These are phyloP conservation scores for Himalopsyche tibetana DNA, from an alignment of 2,888 invertebrate species.

Conservation along the genomic window DNA sequence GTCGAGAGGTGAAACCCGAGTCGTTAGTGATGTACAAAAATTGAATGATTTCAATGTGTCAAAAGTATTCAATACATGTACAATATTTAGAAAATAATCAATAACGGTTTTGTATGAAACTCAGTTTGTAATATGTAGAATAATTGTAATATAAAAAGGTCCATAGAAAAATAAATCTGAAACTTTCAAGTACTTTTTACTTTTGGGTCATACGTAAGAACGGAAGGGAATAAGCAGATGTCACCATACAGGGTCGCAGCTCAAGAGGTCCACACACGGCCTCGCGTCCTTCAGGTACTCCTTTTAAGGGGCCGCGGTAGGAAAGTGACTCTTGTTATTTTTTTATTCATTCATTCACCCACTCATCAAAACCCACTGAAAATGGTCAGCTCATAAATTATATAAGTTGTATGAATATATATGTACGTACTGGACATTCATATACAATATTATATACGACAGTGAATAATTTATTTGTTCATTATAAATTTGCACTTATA, in stretches of 20 bases:
- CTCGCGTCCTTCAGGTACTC: conserved; percentile 31
- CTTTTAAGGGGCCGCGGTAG: conserved; percentile 22
- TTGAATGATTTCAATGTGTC: no score
- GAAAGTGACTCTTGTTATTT: background rate
- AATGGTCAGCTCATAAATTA: conserved; percentile 4
- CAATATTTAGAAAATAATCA: no score
- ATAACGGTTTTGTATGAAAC: no score
- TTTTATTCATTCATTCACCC: conserved; percentile 1
- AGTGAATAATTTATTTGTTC: no score
- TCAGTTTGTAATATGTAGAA: background rate
- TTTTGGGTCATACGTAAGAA: background rate
- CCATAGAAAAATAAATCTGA: background rate
- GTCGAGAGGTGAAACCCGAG: no score
- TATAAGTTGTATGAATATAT: background rate
- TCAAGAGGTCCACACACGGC: background rate
- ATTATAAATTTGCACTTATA: no score
- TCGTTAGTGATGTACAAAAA: no score
- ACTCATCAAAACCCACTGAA: conserved; percentile 6
- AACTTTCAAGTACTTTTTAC: background rate
- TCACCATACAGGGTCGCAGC: conserved; percentile 12
- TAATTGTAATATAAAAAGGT: background rate
- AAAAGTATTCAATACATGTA: no score
- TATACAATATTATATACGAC: no score
- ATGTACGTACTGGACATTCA: background rate
- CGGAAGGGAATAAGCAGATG: background rate